Percentiles rank a stretch among this genome's conserved stretches.
These are phyloP conservation scores for Maniola hyperantus DNA, from an alignment of 2,888 invertebrate species.

Conservation along the genomic window DNA sequence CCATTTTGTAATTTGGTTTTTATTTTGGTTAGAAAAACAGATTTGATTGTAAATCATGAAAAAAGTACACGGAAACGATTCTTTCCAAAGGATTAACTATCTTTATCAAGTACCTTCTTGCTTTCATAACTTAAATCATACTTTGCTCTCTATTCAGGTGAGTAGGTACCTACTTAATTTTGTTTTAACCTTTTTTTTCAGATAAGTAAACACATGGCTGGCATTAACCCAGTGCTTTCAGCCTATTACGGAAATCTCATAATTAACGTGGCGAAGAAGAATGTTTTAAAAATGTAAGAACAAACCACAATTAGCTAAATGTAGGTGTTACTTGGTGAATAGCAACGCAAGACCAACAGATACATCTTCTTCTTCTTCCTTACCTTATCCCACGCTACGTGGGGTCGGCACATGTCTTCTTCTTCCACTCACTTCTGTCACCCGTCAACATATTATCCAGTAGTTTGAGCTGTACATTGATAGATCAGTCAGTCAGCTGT, in stretches of 20 bases:
- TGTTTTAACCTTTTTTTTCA: constrained; percentile 49
- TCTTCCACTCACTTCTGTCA: too few species aligned
- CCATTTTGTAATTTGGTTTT: too few species aligned
- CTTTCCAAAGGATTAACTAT: constrained; percentile 87
- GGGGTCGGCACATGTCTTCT: too few species aligned
- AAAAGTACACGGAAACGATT: constrained; percentile 85
- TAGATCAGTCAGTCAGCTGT: too few species aligned
- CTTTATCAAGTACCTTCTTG: constrained; percentile 83
- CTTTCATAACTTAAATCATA: neutral
- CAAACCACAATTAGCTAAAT: neutral
- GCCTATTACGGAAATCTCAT: constrained; percentile 82
- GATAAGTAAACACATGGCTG: constrained; percentile 77
- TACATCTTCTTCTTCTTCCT: too few species aligned
- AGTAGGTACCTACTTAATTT: too few species aligned
- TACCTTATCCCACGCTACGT: too few species aligned
- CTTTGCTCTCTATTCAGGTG: too few species aligned
- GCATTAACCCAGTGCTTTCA: constrained; percentile 65
- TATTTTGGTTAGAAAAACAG: neutral
- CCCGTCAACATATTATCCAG: too few species aligned
- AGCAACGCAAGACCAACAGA: too few species aligned
- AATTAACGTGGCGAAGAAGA: constrained; percentile 82
- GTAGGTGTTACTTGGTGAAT: too few species aligned
- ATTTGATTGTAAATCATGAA: constrained; percentile 51
- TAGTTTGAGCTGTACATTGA: too few species aligned
- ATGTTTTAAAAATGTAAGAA: constrained; percentile 78